A percentile compares a stretch with the other conserved stretches of the same genome.
Conservation (phyloP, 2,113 vertebrate genomes). For the Alosa alosa region DNA sequence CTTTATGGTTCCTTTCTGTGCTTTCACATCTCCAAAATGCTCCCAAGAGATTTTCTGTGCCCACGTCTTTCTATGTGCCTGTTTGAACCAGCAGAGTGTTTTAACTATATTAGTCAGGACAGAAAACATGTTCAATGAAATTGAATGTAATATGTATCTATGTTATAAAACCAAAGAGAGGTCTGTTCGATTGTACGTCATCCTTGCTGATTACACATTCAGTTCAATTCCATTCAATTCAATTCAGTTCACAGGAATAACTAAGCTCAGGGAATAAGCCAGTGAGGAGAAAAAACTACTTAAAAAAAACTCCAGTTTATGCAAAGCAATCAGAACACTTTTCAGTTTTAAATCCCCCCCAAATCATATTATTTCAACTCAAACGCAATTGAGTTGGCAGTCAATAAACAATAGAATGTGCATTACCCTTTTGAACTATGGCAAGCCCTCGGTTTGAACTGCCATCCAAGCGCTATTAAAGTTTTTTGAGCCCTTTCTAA, state of each 20-base stretch:
- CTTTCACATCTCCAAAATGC: background rate
- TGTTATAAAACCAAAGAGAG: background rate
- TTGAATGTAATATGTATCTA: background rate
- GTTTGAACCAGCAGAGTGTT: background rate
- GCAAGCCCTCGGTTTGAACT: background rate
- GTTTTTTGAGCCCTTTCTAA: conserved; percentile 17
- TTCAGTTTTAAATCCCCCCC: background rate
- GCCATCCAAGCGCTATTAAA: background rate
- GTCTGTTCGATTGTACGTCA: background rate
- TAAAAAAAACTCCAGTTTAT: background rate
- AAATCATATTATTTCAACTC: background rate
- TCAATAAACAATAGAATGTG: background rate
- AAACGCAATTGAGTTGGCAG: background rate
- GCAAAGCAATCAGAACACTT: conserved; percentile 12
- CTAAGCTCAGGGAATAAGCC: background rate
- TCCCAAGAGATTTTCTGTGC: background rate
- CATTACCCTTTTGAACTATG: background rate
- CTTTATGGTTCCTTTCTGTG: background rate
- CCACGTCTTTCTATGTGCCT: background rate
- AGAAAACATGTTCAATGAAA: background rate
- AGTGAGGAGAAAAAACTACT: background rate
- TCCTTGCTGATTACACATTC: background rate
- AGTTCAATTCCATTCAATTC: background rate
- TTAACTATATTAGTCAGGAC: background rate
- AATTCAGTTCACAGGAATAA: background rate